Percentiles rank a stretch among this genome's conserved stretches.
Evolutionary conservation across 2,797 vertebrate genomes (phyloP).

Genomic region (Microctenopoma steveboyesi): DNA sequence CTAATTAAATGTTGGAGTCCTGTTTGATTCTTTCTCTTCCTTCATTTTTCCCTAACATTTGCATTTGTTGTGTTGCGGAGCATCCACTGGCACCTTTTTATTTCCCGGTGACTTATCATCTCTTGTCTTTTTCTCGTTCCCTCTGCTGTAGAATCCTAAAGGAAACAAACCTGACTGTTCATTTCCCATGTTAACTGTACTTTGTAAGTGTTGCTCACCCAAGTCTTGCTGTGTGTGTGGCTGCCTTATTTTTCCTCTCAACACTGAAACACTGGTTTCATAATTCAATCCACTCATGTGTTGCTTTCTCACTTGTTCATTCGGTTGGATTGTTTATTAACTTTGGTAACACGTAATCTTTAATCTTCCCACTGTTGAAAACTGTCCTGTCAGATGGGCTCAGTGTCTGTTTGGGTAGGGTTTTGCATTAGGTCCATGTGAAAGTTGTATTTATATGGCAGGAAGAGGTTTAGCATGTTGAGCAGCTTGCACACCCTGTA

Average conservation of each 20-base stretch:
- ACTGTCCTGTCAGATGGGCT: background rate
- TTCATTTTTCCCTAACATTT: slow-evolving; percentile 33
- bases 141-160: slow-evolving; percentile 97
- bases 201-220: slow-evolving; percentile 90
- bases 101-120: slow-evolving; percentile 64
- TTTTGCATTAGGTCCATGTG: background rate
- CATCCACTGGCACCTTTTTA: slow-evolving; percentile 24
- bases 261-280: slow-evolving; percentile 58
- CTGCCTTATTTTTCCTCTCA: slow-evolving; percentile 55
- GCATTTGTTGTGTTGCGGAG: slow-evolving; percentile 29
- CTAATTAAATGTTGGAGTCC: background rate
- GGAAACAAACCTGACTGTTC: slow-evolving; percentile 88
- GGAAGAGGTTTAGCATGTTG: slow-evolving; percentile 16
- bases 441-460: background rate
- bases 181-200: slow-evolving; percentile 90
- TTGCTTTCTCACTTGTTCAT: background rate
- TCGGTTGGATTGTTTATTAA: slow-evolving; percentile 25
- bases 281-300: slow-evolving; percentile 21
- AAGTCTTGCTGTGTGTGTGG: slow-evolving; percentile 68
- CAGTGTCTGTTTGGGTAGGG: background rate
- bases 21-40: slow-evolving; percentile 5
- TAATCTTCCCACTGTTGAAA: background rate
- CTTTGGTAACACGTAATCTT: slow-evolving; percentile 37
- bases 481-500: background rate
- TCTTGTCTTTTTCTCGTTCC: slow-evolving; percentile 74